Evolutionary conservation across 2,797 vertebrate species (phyloP), one percentile per base, ranked within the genome.

Genomic region (Clarias laeviceps): DNA sequence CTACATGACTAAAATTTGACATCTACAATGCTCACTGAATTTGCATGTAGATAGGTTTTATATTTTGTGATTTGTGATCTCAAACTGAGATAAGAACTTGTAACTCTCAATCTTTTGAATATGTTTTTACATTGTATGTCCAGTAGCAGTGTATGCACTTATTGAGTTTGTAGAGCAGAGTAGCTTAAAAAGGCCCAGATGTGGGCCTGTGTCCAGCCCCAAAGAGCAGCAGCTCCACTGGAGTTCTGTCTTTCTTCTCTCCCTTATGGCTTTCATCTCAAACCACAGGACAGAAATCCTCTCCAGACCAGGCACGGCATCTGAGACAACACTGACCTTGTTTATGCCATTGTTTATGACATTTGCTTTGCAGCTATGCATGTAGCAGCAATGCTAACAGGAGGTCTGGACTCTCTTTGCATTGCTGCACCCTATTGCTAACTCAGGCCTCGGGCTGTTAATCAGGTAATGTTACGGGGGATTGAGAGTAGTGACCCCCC

Each of bases 391-490:
- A 5, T 74, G 37, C 66, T 83, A 73, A 88, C 74, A 68, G 87
- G 37, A 57, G 40, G 72, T 87, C 83, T 57, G 79, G 81, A 79
- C 86, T 80, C 69, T 88, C 88, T 89, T 88, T 88, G 87, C 83
- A 82, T 82, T 77, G 89, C 89, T 89, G 62, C 76, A 86, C 88
- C 56, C 84, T 80, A 83, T 90, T 91, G 82, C 85, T 88, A 82
- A 88, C 89, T 88, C 56, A 83, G 88, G 89, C 88, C 91, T 89
- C 91, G 90, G 91, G 93, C 90, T 93, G 90, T 93, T 94, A 94
- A 95, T 95, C 95, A 95, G 95, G 95, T 95, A 95, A 95, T 95
- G 95, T 94, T 85, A 90, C 88, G 91, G 91, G 92, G 93, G 94
- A 93, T 91, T 94, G 95, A 94, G 94, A 85, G 77, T 68, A 70